Conservation (phyloP, 2,888 invertebrate genomes). For the Drepana falcataria region DNA sequence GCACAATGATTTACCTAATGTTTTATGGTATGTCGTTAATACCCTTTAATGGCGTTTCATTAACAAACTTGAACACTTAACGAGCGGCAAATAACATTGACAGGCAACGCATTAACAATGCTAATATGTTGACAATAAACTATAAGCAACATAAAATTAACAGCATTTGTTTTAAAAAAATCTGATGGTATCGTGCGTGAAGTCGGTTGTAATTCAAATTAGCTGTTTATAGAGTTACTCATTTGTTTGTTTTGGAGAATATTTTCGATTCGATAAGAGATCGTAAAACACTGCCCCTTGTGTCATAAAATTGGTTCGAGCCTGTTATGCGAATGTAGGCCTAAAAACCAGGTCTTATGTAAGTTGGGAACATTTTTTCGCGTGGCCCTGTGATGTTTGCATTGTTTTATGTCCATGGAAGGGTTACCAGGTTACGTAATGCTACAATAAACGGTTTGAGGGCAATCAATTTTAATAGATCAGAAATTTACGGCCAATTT, state of each 20-base stretch:
- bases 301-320: conserved; percentile 60
- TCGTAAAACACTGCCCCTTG: conserved; percentile 68
- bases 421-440: conserved; percentile 71
- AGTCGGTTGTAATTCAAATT: conserved; percentile 48
- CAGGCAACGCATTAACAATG: conserved; percentile 23
- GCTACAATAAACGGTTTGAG: conserved; percentile 66
- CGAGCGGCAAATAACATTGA: conserved; percentile 15
- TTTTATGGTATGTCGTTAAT: conserved; percentile 6
- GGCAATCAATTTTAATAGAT: conserved; percentile 71
- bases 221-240: conserved; percentile 46
- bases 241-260: conserved; percentile 56
- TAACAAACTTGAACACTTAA: conserved; percentile 20
- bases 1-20: conserved; percentile 7
- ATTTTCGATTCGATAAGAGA: conserved; percentile 67
- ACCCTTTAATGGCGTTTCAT: conserved; percentile 5
- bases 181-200: conserved; percentile 36
- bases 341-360: conserved; percentile 48
- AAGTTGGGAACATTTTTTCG: conserved; percentile 47
- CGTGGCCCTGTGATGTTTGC: conserved; percentile 47
- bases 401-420: conserved; percentile 65
- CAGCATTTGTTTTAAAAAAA: conserved; percentile 19
- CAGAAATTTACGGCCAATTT: conserved; percentile 69
- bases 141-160: conserved; percentile 23
- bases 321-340: conserved; percentile 50
- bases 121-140: conserved; percentile 20